Percentiles rank a stretch among this genome's conserved stretches.
Evolutionary conservation across 2,113 vertebrate species (phyloP).

Genomic region (Acrocephalus arundinaceus): DNA sequence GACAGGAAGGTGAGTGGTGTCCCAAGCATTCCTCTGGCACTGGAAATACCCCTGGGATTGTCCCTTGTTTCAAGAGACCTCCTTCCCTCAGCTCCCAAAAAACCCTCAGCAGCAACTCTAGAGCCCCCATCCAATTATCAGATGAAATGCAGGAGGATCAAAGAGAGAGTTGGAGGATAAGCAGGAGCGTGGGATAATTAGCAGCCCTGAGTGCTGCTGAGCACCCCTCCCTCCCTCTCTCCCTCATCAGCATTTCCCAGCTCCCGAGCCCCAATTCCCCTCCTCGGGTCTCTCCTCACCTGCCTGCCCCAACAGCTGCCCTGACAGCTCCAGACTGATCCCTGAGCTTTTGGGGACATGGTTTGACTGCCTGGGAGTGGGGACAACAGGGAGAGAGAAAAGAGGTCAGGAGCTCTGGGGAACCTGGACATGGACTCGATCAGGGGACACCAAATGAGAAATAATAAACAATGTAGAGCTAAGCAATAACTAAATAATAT

Average conservation of each 20-base stretch:
- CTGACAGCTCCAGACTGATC: neutral
- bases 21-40: neutral
- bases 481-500: neutral
- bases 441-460: neutral
- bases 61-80: neutral
- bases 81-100: slow-evolving; percentile 2
- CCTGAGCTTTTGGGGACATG: neutral
- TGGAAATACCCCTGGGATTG: neutral
- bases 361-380: neutral
- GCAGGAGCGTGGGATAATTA: slow-evolving; percentile 38
- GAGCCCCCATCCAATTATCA: slow-evolving; percentile 11
- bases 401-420: neutral
- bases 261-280: neutral
- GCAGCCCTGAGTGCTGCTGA: slow-evolving; percentile 8
- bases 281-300: neutral
- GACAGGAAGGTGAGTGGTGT: neutral
- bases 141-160: slow-evolving; percentile 38
- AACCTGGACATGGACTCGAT: neutral
- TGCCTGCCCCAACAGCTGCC: neutral
- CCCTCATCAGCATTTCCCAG: neutral
- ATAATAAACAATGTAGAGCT: neutral
- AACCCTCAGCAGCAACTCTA: neutral
- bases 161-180: slow-evolving; percentile 36
- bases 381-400: neutral
- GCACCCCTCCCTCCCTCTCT: neutral